Percentiles rank a stretch among this genome's conserved stretches.
Conservation (phyloP, 2,888 invertebrate species). For the Pammene aurita region DNA sequence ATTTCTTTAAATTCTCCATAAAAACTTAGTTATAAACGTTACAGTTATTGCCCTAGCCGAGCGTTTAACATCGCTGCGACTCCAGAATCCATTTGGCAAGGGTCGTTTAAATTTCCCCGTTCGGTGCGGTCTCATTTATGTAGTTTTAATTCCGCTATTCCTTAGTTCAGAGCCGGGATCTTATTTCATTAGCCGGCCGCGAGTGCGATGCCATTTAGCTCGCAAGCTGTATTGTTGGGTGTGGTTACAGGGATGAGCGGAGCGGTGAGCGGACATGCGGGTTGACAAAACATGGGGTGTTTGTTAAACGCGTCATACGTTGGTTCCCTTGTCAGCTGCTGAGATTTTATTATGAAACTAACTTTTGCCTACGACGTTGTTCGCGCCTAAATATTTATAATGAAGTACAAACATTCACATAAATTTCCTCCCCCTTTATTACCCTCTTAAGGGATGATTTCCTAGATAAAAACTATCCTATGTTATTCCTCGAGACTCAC, state of each 20-base stretch:
- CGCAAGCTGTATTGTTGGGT: slow-evolving; percentile 58
- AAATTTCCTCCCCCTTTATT: too few relatives aligned
- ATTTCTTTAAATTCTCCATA: too few relatives aligned
- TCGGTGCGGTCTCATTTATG: slow-evolving; percentile 77
- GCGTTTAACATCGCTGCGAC: slow-evolving; percentile 14
- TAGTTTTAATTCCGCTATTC: slow-evolving; percentile 83
- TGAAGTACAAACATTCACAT: too few relatives aligned
- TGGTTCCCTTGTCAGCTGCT: too few relatives aligned
- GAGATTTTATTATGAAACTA: too few relatives aligned
- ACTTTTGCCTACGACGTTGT: too few relatives aligned
- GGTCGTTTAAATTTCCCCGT: slow-evolving; percentile 62
- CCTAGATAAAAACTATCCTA: too few relatives aligned
- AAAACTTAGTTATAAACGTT: slow-evolving; percentile 9
- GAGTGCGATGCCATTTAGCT: slow-evolving; percentile 76
- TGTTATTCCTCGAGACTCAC: too few relatives aligned
- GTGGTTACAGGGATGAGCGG: slow-evolving; percentile 37
- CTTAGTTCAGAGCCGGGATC: slow-evolving; percentile 77
- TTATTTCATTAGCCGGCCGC: slow-evolving; percentile 81
- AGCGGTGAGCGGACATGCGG: slow-evolving; percentile 34
- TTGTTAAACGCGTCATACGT: too few relatives aligned
- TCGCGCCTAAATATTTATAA: too few relatives aligned
- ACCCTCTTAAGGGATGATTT: too few relatives aligned
- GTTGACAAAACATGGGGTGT: background rate
- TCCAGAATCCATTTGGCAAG: slow-evolving; percentile 40
- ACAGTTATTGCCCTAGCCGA: slow-evolving; percentile 12